Base-by-base conservation (phyloP, 2,113 vertebrate genomes). In the Acrocephalus kingi region DNA sequence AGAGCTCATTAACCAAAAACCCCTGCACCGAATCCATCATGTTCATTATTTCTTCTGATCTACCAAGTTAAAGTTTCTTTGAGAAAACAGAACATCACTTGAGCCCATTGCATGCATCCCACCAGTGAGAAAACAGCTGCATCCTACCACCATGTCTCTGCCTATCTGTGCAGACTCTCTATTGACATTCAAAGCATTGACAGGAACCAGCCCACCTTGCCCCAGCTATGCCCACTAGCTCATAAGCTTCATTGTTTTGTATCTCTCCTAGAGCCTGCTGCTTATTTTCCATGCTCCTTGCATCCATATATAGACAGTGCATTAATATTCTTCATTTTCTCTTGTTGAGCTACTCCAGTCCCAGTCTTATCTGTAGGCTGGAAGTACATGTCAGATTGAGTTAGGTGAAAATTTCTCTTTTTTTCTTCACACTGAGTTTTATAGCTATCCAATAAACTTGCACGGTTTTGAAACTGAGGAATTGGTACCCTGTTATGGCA, bases 211-310 rank as follows among this genome's bases (percentile, higher is more conserved):
- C 68, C 68, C 76, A 86, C 76, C 83, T 87, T 84, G 16, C 81
- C 69, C 90, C 64, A 62, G 11, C 64, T 72, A 46, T 78, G 58
- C 39, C 48, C 75, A 68, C 27, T 54, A 71, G 15, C 46, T 90
- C 79, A 77, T 61, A 49, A 88, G 71, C 63, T 30, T 59, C 37
- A 62, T 31, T 89, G 63, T 72, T 90, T n/a, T 45, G 52, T 59
- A 46, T 15, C 30, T 77, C 17, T 88, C 72, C 72, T 52, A 61
- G 61, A n/a, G 48, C 23, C 43, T 84, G 52, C 52, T 88, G 85
- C 61, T 93, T 95, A 92, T 93, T 97, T 93, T 56, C 87, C 68
- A 84, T 81, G 79, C 82, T 93, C 28, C 56, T 80, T 81, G 85
- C 76, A 92, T 81, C 52, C 56, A 80, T 3, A 1, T 49, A 75